Evolutionary conservation across 2,113 vertebrate genomes (phyloP).

Genomic region (Pachycephala philippinensis): DNA sequence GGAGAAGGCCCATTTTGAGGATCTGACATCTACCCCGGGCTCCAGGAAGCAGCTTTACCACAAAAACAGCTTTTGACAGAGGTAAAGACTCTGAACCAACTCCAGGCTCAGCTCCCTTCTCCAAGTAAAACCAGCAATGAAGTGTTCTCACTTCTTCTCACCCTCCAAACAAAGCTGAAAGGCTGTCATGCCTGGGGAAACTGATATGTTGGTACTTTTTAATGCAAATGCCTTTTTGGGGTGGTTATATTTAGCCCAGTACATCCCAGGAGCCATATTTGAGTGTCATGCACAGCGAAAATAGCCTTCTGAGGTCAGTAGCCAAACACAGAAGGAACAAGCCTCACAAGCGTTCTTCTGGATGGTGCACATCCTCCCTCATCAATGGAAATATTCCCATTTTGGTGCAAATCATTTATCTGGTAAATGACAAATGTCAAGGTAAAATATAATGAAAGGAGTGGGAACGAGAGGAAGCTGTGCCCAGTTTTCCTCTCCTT

Average conservation of each 20-base stretch:
- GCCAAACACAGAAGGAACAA: neutral
- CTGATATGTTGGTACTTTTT: neutral
- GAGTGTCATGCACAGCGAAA: neutral
- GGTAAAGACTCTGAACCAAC: neutral
- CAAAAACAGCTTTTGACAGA: neutral
- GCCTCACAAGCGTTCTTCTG: neutral
- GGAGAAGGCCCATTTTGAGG: neutral
- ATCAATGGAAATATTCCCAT: neutral
- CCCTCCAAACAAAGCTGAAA: neutral
- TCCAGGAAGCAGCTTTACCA: neutral
- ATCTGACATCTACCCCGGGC: accelerated
- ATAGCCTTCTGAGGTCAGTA: neutral
- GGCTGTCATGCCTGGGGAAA: neutral
- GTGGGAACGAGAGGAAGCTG: neutral
- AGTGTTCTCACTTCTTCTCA: neutral
- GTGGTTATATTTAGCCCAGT: neutral
- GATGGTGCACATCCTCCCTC: neutral
- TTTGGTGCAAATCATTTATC: neutral
- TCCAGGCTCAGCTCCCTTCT: neutral
- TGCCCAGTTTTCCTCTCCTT: neutral
- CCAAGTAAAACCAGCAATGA: neutral
- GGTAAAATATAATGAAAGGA: neutral
- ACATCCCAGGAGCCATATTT: neutral
- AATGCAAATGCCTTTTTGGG: neutral
- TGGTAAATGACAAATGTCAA: neutral